Evolutionary conservation across 1,140 invertebrate genomes (phyloP).

Genomic region (Thrips palmi): DNA sequence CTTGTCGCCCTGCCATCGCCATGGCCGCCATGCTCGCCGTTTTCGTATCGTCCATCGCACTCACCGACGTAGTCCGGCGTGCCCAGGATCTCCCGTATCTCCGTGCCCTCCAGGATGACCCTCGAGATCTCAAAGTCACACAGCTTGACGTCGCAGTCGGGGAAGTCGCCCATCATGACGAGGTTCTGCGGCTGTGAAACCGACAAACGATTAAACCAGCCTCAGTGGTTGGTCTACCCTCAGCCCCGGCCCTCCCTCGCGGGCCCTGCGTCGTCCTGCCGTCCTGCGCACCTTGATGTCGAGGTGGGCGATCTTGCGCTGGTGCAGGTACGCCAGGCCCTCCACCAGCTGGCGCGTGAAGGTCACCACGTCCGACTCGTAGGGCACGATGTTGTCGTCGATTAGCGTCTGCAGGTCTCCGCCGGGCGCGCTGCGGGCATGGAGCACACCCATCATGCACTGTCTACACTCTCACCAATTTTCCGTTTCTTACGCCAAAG

Average conservation of each 20-base stretch:
- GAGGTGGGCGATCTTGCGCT: conserved; percentile 55
- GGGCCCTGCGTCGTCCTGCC: no score
- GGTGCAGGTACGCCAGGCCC: conserved; percentile 50
- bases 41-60: no score
- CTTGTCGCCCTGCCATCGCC: no score
- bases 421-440: conserved; percentile 51
- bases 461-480: no score
- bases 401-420: conserved; percentile 59
- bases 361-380: conserved; percentile 45
- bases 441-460: no score
- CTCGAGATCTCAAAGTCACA: conserved; percentile 62
- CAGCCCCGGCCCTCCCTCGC: no score
- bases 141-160: conserved; percentile 48
- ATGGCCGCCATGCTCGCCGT: no score
- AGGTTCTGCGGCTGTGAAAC: conserved; percentile 50
- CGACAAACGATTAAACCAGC: conserved; percentile 11
- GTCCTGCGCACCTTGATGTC: conserved; percentile 71
- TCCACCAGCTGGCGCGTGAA: conserved; percentile 50
- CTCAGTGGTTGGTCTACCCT: neutral
- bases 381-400: conserved; percentile 51
- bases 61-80: conserved; percentile 65
- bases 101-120: conserved; percentile 40
- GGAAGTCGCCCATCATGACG: conserved; percentile 48
- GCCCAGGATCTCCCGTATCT: conserved; percentile 55
- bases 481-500: no score